Evolutionary conservation across 2,888 invertebrate species (phyloP), one percentile per base, ranked within the genome.

Genomic region (Sarcophaga rosellei): DNA sequence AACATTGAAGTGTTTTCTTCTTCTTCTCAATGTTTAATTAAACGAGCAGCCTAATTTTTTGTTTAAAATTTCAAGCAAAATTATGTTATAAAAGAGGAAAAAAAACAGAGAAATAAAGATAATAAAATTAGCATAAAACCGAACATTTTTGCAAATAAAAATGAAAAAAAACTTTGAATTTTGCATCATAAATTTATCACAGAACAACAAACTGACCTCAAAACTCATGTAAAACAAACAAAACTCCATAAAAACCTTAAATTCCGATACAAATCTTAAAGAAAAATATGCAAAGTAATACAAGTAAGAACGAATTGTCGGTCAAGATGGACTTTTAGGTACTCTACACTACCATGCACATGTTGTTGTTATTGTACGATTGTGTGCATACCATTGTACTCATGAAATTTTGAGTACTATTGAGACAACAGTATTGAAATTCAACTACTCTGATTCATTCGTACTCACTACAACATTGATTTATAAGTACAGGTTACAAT

Each of bases 241-340:
- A 81, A 79, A 85, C 76, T 72, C 23, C 35, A 53, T 61, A 61
- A 72, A 77, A 12, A 66, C 23, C n/a, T 66, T 69, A 3, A 80
- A 57, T 25, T 63, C 47, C 59, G 87, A 88, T 88, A 63, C 21
- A 65, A 81, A 89, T 90, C 89, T 74, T 59, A 23, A 2, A 35
- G 45, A 88, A 85, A 83, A 83, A 82, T 80, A 74, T 79, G 73
- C 79, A 85, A 79, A 35, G 35, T 8, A 35, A 1, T 35, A 10
- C 35, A 35, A 35, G 8, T 0, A 2, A 35, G 35, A 35, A 35
- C 2, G 35, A 0, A 35, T 35, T 2, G 8, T 35, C 35, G 10
- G 10, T 35, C 8, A 35, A 35, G 35, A 35, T 35, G 10, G 35
- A 10, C 35, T 35, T 8, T 35, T 35, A 2, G 10, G 10, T 2